These are phyloP conservation scores for Hormaphis cornu DNA, from an alignment of 1,140 invertebrate genomes.

Conservation along the genomic window DNA sequence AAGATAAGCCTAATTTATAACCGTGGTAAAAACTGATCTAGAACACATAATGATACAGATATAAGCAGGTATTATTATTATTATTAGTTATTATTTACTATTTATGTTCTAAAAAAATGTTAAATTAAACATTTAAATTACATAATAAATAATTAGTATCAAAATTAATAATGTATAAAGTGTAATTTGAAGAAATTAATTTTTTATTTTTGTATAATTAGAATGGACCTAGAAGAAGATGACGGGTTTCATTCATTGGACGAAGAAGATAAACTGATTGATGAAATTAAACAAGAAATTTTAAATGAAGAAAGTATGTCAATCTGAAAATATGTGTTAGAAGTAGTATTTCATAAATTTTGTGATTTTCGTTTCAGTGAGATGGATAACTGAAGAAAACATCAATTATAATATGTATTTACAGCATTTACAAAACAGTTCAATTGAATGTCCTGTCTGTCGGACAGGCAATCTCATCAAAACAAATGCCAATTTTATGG, in stretches of 20 bases:
- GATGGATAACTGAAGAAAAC: slow-evolving; percentile 10
- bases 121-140: too few relatives aligned
- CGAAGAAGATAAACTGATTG: slow-evolving; percentile 24
- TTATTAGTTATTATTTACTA: too few relatives aligned
- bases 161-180: too few relatives aligned
- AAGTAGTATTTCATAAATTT: background rate
- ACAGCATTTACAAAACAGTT: slow-evolving; percentile 12
- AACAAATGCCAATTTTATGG: background rate
- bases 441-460: slow-evolving; percentile 17
- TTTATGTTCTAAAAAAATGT: too few relatives aligned
- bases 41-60: too few relatives aligned
- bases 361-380: slow-evolving; percentile 3
- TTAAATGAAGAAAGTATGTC: slow-evolving; percentile 26
- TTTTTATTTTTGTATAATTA: background rate
- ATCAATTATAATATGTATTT: slow-evolving; percentile 16
- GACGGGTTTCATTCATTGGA: slow-evolving; percentile 24
- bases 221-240: slow-evolving; percentile 21
- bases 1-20: too few relatives aligned
- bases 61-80: too few relatives aligned
- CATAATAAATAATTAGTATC: too few relatives aligned
- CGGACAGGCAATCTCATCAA: background rate
- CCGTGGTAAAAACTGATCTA: too few relatives aligned
- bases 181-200: background rate
- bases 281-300: slow-evolving; percentile 24
- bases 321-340: background rate